Percentiles rank a stretch among this genome's conserved stretches.
Conservation (phyloP, 2,888 invertebrate genomes). For the Caenorhabditis sp. region DNA sequence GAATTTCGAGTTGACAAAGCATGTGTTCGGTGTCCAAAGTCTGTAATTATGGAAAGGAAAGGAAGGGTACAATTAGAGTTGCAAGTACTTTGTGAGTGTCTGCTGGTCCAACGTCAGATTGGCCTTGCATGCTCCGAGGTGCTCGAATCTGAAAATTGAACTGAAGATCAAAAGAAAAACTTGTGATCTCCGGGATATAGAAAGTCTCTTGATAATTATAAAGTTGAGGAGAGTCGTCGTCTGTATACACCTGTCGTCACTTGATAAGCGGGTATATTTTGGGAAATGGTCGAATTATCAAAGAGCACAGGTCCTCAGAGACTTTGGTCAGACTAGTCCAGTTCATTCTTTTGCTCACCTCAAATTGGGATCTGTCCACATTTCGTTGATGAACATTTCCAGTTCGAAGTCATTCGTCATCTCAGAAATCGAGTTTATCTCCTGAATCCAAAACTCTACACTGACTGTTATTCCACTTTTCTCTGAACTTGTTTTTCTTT, state of each 20-base stretch:
- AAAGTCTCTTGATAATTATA: constrained; percentile 10
- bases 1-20: constrained; percentile 74
- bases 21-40: constrained; percentile 74
- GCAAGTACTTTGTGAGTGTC: constrained; percentile 48
- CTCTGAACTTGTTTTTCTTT: constrained; percentile 41
- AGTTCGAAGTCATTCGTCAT: constrained; percentile 77
- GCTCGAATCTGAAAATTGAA: constrained; percentile 43
- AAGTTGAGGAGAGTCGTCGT: constrained; percentile 9
- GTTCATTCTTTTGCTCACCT: constrained; percentile 1
- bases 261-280: not conserved
- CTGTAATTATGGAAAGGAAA: constrained; percentile 32
- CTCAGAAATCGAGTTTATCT: constrained; percentile 75
- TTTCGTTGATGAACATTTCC: constrained; percentile 76
- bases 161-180: not conserved
- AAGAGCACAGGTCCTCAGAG: not conserved
- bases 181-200: constrained; percentile 16
- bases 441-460: constrained; percentile 77
- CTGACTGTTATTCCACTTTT: constrained; percentile 69
- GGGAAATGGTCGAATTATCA: not conserved
- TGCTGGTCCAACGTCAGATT: constrained; percentile 71
- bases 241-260: not conserved
- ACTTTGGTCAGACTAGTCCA: too few relatives aligned
- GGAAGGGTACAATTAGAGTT: not conserved
- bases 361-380: constrained; percentile 74
- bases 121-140: constrained; percentile 61